Conservation (phyloP, 1,140 invertebrate genomes). For the Drosophila elegans region DNA sequence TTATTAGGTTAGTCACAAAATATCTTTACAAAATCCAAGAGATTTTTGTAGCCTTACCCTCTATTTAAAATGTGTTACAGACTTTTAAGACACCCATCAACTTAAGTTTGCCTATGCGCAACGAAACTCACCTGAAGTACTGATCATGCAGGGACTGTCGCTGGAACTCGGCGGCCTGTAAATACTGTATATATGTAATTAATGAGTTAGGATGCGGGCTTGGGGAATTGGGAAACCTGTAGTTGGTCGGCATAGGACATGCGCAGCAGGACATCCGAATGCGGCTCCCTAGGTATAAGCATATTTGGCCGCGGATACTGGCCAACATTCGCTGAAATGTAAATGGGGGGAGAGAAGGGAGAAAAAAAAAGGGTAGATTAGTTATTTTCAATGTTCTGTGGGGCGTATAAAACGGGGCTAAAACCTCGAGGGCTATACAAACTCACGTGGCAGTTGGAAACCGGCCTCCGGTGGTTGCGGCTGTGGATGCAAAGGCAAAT, state of each 20-base stretch:
- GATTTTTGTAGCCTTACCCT: no score
- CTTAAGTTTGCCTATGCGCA: not conserved
- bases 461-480: constrained; percentile 90
- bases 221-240: constrained; percentile 81
- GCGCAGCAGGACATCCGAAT: constrained; percentile 84
- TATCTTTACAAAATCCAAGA: no score
- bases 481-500: constrained; percentile 93
- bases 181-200: constrained; percentile 85
- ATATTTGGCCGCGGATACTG: constrained; percentile 85
- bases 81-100: not conserved
- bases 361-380: not conserved
- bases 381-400: constrained; percentile 1
- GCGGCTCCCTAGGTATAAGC: constrained; percentile 84
- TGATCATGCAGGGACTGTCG: constrained; percentile 84
- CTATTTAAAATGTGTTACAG: not conserved
- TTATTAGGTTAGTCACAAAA: no score
- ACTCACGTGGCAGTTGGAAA: constrained; percentile 85
- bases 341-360: not conserved
- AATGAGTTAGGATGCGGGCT: constrained; percentile 70
- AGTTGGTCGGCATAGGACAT: constrained; percentile 85
- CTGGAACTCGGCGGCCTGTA: constrained; percentile 85
- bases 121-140: constrained; percentile 82
- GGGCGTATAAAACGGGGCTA: not conserved
- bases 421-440: constrained; percentile 76
- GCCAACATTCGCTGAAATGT: constrained; percentile 81